Conservation (phyloP, 2,797 vertebrate genomes). For the Eleutherodactylus coqui region DNA sequence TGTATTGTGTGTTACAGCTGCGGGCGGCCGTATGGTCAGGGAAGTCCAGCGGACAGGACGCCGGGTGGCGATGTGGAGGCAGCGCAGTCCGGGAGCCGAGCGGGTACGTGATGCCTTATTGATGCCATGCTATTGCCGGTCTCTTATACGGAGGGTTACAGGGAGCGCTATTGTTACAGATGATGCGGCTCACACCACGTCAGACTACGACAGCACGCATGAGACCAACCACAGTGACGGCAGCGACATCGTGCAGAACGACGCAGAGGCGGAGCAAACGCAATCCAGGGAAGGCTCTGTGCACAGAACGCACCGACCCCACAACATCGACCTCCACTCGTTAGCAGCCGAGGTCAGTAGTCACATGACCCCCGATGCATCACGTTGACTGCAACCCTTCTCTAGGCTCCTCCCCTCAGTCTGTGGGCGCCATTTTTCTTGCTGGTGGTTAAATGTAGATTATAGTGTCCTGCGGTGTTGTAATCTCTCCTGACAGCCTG, state of each 20-base stretch:
- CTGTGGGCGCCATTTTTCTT: no score
- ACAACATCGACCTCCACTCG: conserved; percentile 78
- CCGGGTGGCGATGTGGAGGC: conserved; percentile 77
- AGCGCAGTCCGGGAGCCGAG: conserved; percentile 75
- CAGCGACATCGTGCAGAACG: conserved; percentile 89
- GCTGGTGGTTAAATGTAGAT: no score
- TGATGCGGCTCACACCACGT: conserved; percentile 85
- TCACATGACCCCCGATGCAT: no score
- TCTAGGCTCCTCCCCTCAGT: no score
- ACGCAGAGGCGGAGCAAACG: conserved; percentile 74
- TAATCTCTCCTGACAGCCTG: no score
- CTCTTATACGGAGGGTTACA: not conserved
- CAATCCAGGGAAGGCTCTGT: conserved; percentile 65
- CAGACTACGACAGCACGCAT: conserved; percentile 88
- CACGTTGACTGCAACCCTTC: no score
- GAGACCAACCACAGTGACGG: conserved; percentile 95
- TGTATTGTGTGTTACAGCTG: conserved; percentile 78
- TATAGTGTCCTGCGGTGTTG: no score
- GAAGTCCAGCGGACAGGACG: conserved; percentile 79
- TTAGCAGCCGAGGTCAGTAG: conserved; percentile 71
- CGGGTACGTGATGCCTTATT: conserved; percentile 75
- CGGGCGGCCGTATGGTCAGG: conserved; percentile 87
- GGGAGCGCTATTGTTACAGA: conserved; percentile 73
- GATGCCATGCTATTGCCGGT: not conserved
- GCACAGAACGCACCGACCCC: conserved; percentile 73